These are phyloP conservation scores for Seriola aureovittata DNA, from an alignment of 2,113 vertebrate species.

Conservation along the genomic window DNA sequence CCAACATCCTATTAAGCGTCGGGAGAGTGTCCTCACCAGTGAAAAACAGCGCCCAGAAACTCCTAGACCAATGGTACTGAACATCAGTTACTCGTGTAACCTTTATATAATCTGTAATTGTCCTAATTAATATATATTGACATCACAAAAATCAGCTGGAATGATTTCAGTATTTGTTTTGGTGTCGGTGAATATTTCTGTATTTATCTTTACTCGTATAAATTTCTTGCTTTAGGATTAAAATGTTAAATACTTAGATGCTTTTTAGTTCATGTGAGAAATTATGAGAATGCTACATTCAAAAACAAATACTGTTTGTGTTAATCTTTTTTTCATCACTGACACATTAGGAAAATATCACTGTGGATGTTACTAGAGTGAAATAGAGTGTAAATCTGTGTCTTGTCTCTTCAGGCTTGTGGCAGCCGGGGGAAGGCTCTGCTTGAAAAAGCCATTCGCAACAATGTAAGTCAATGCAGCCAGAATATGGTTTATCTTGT, in stretches of 20 bases:
- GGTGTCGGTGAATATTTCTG: neutral
- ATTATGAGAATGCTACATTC: neutral
- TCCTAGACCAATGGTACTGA: slow-evolving; percentile 67
- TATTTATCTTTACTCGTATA: neutral
- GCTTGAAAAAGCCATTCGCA: slow-evolving; percentile 90
- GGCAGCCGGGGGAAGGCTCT: slow-evolving; percentile 90
- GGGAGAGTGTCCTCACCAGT: slow-evolving; percentile 46
- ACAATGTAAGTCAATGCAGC: slow-evolving; percentile 84
- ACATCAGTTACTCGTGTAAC: neutral
- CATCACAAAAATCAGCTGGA: neutral
- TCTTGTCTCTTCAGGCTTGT: slow-evolving; percentile 77
- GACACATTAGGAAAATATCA: neutral
- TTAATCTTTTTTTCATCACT: neutral
- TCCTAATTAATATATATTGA: neutral
- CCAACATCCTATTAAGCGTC: slow-evolving; percentile 30
- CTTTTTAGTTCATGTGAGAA: neutral
- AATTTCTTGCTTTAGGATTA: neutral
- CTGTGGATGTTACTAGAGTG: neutral
- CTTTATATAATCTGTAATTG: neutral
- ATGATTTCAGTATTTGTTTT: neutral
- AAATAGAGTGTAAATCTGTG: neutral
- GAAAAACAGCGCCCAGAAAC: slow-evolving; percentile 52
- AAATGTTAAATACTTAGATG: too few relatives aligned
- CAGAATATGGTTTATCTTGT: neutral
- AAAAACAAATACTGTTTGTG: neutral